Evolutionary conservation across 2,888 invertebrate genomes (phyloP).

Genomic region (Philhelius pedissequus): DNA sequence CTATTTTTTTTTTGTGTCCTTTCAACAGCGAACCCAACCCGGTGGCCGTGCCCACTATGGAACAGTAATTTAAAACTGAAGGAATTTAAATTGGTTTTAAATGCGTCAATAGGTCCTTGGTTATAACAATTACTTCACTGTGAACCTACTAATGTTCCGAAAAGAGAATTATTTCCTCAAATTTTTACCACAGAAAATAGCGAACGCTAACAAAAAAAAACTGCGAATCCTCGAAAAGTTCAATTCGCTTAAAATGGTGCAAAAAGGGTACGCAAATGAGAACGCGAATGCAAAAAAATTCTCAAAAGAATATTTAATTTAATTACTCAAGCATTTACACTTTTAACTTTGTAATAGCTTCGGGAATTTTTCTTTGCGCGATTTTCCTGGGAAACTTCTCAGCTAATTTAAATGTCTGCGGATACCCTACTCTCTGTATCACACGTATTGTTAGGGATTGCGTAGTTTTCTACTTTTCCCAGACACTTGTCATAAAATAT

Average conservation of each 20-base stretch:
- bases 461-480: neutral
- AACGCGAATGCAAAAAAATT: neutral
- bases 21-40: no score
- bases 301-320: constrained; percentile 55
- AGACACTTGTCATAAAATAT: constrained; percentile 63
- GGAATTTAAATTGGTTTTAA: neutral
- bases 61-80: neutral
- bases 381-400: constrained; percentile 3
- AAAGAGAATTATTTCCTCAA: neutral
- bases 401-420: constrained; percentile 20
- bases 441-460: neutral
- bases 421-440: constrained; percentile 9
- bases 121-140: neutral
- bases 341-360: constrained; percentile 55
- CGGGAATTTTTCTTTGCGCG: constrained; percentile 25
- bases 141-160: neutral
- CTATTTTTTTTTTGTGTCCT: no score
- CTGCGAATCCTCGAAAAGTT: neutral
- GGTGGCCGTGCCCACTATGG: no score
- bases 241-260: constrained; percentile 3
- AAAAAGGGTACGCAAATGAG: neutral
- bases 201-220: neutral
- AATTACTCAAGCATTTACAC: constrained; percentile 56
- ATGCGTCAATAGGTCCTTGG: neutral
- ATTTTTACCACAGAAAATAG: neutral